Evolutionary conservation across 2,888 invertebrate genomes (phyloP).

Genomic region (Diploptera punctata): DNA sequence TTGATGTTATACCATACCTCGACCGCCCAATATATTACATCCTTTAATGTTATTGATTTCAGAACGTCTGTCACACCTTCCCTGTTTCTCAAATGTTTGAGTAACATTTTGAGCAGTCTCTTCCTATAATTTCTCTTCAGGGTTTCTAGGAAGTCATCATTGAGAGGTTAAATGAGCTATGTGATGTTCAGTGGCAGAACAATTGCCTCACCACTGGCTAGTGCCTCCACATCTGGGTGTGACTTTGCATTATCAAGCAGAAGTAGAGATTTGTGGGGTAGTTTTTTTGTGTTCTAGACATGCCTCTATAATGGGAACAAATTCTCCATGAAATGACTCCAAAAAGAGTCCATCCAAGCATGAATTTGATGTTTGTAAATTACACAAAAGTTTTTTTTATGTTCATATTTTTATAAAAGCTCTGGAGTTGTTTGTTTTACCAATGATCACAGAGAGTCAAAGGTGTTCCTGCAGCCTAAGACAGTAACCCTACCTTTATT

Average conservation of each 20-base stretch:
- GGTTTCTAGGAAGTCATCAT: not conserved
- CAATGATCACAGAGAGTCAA: not conserved
- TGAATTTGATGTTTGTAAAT: not conserved
- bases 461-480: not conserved
- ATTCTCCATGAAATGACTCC: not conserved
- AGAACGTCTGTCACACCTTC: not conserved
- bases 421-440: not conserved
- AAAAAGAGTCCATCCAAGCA: not conserved
- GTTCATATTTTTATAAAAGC: not conserved
- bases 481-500: not conserved
- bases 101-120: conserved; percentile 1
- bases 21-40: not conserved
- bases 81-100: not conserved
- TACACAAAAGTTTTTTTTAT: not conserved
- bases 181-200: conserved; percentile 3
- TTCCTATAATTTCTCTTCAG: conserved; percentile 9
- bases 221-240: not conserved
- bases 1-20: not conserved
- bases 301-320: conserved; percentile 11
- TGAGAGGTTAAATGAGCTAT: not conserved
- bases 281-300: conserved; percentile 1
- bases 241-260: not conserved
- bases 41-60: not conserved
- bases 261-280: not conserved
- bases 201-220: conserved; percentile 15